Conservation (phyloP, 2,797 vertebrate genomes). For the Bradypus variegatus region DNA sequence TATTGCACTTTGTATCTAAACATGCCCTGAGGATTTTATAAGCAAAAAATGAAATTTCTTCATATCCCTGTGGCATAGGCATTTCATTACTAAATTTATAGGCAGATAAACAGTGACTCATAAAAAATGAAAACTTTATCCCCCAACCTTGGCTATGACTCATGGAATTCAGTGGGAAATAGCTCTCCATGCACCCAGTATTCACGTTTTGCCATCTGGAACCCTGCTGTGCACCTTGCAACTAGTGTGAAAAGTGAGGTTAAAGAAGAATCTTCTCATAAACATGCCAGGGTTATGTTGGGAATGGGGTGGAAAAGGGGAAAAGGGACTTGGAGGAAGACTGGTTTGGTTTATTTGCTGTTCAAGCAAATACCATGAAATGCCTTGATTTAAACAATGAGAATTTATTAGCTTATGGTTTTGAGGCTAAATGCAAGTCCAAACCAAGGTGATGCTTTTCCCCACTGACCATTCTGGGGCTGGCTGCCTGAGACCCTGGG, state of each 20-base stretch:
- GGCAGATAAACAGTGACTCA: constrained; percentile 61
- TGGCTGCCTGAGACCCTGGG: no score
- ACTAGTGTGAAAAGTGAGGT: background rate
- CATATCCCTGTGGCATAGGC: constrained; percentile 58
- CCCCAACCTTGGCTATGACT: constrained; percentile 25
- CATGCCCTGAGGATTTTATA: constrained; percentile 61
- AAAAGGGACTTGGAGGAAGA: background rate
- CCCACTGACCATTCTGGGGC: no score
- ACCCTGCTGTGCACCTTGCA: background rate
- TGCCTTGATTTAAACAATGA: no score
- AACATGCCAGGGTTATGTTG: background rate
- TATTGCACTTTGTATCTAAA: constrained; percentile 65
- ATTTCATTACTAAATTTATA: constrained; percentile 69
- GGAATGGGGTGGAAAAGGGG: no score
- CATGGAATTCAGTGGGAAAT: constrained; percentile 27
- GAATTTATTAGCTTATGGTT: no score
- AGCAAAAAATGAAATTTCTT: constrained; percentile 67
- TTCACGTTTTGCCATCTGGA: background rate
- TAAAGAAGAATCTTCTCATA: background rate
- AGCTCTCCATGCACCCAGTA: background rate
- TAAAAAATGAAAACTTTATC: constrained; percentile 51
- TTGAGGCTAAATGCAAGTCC: no score
- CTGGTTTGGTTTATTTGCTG: no score
- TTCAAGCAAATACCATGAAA: no score
- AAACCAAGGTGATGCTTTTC: no score